These are phyloP conservation scores for Pampusana beccarii DNA, from an alignment of 2,113 vertebrate genomes.

Conservation along the genomic window DNA sequence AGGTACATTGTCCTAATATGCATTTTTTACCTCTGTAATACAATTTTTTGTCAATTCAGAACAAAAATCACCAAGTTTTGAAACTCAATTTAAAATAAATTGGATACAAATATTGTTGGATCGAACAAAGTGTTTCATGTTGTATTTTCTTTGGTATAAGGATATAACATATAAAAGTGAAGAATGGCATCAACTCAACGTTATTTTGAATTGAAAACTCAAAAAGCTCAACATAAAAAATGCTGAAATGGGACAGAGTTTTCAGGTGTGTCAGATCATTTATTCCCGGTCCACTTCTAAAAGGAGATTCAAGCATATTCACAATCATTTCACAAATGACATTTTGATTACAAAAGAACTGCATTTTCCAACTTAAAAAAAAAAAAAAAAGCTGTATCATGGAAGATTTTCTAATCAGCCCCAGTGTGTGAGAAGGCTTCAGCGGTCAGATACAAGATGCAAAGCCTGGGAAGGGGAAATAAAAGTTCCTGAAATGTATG, in stretches of 20 bases:
- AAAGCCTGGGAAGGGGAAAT: not conserved
- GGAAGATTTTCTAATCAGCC: not conserved
- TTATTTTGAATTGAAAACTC: slow-evolving; percentile 13
- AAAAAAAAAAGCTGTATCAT: not conserved
- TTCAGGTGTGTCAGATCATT: not conserved
- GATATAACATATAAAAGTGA: not conserved
- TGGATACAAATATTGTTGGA: not conserved
- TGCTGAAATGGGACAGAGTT: not conserved
- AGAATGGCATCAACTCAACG: not conserved
- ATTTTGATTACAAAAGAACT: not conserved
- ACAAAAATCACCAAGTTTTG: not conserved
- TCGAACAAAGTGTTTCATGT: slow-evolving; percentile 28
- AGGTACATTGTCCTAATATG: not conserved
- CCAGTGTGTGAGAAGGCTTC: not conserved
- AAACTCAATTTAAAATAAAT: not conserved
- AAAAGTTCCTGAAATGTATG: slow-evolving; percentile 1
- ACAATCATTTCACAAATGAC: not conserved
- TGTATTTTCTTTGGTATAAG: not conserved
- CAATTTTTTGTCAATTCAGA: not conserved
- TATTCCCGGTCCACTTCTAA: not conserved
- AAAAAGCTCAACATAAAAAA: not conserved
- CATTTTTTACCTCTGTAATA: not conserved
- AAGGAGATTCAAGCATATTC: not conserved
- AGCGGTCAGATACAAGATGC: not conserved
- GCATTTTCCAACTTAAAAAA: not conserved